Percentiles rank a stretch among this genome's conserved stretches.
These are phyloP conservation scores for Aegithalos caudatus DNA, from an alignment of 2,113 vertebrate genomes.

Conservation along the genomic window DNA sequence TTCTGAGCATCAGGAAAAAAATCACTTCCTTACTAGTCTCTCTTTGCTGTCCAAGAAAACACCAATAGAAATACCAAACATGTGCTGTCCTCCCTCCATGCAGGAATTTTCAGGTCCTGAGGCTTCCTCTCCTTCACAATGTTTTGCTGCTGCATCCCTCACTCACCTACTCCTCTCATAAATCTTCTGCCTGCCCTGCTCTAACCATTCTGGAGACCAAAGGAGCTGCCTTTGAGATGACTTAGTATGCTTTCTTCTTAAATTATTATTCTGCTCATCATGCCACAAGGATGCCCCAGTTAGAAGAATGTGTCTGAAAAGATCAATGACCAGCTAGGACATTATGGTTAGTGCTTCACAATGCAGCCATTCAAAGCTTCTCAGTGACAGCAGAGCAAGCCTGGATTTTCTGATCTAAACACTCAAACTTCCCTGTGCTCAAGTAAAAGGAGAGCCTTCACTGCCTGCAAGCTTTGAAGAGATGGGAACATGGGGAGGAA, in stretches of 20 bases:
- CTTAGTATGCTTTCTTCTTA: neutral
- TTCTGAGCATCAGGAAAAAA: neutral
- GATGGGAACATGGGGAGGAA: neutral
- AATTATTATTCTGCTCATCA: neutral
- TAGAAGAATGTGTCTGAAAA: neutral
- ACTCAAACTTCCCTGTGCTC: neutral
- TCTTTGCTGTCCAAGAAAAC: neutral
- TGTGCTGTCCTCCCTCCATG: neutral
- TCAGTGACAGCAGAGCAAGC: neutral
- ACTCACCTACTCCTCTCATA: neutral
- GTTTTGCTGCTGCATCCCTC: neutral
- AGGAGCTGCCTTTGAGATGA: neutral
- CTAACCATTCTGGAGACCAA: neutral
- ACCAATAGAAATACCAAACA: neutral
- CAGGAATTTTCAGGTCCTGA: neutral
- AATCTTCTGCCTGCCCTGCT: neutral
- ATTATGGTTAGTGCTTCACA: neutral
- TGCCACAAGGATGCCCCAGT: neutral
- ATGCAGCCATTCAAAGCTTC: slow-evolving; percentile 13
- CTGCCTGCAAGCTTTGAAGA: neutral
- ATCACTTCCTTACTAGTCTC: neutral
- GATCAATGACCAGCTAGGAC: neutral
- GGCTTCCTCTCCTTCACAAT: neutral
- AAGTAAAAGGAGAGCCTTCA: neutral
- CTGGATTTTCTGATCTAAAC: slow-evolving; percentile 18